Base-by-base conservation (phyloP, 2,888 invertebrate species). In the Buathra laborator region DNA sequence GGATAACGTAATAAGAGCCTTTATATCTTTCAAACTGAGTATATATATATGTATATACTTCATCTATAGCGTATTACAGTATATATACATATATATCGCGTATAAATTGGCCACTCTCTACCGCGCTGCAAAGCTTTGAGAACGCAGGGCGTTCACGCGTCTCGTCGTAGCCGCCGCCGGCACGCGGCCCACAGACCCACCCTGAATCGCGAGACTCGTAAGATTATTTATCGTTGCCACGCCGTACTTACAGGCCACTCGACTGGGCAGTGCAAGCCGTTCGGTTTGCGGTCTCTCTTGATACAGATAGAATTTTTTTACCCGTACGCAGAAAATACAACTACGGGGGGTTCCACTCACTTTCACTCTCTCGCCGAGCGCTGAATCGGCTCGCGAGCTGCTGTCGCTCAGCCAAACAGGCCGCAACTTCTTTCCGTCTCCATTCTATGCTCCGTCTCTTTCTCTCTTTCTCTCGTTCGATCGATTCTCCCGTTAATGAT, bases 381-480 rank as follows among this genome's bases (percentile, higher is more conserved):
- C 37, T 16, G 56, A 10, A 56, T 56, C 24, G 56, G 59, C 44
- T 14, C 62, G 78, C 51, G 78, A 37, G 72, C 53, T 53, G 46
- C 64, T 53, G 46, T 53, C 64, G 48, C 29, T 6, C 46, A 66
- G 74, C 37, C 43, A 51, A 68, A 78, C 78, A 37, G 70, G 43
- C 68, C 56, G 43, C 56, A 56, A 56, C n/a, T 24, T 43, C 56
- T 64, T 64, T 67, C 56, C 77, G 56, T 59, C 78, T 3, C 66
- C 59, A 62, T 74, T 29, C 29, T 48, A 46, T 24, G 56, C 67
- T 24, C 62, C 53, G 64, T 64, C 72, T 81, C 72, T 84, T 77
- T 84, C 76, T 64, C 72, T 81, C 72, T 84, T 77, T 84, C 76
- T 77, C 81, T 84, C 84, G 62, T 76, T 59, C 72, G 77, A 72